Percentiles rank a stretch among this genome's conserved stretches.
phyloP scores from a whole-genome alignment of 1,140 invertebrate species.

The Diorhabda sublineata region DNA sequence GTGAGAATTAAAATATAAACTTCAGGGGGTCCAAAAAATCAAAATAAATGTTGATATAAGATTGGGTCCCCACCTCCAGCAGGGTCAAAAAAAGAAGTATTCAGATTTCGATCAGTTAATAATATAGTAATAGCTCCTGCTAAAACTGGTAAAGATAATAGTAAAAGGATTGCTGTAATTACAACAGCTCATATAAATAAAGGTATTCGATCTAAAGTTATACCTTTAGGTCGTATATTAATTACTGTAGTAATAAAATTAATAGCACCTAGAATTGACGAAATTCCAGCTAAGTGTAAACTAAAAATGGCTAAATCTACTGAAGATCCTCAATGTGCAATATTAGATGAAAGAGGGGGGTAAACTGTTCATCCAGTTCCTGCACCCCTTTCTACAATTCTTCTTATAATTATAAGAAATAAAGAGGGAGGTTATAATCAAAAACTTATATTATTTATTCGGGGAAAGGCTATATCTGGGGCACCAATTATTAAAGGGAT shows the following conservation, averaged over 20 bases:
- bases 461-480: slow-evolving; percentile 71
- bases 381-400: slow-evolving; percentile 56
- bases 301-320: slow-evolving; percentile 67
- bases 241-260: slow-evolving; percentile 62
- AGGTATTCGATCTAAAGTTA: slow-evolving; percentile 52
- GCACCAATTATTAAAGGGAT: slow-evolving; percentile 66
- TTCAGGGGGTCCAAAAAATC: slow-evolving; percentile 75
- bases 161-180: slow-evolving; percentile 60
- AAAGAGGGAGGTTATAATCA: slow-evolving; percentile 63
- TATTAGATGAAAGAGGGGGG: slow-evolving; percentile 57
- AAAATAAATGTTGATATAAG: slow-evolving; percentile 75
- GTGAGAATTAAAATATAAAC: slow-evolving; percentile 70
- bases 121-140: slow-evolving; percentile 71
- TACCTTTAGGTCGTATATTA: slow-evolving; percentile 52
- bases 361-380: slow-evolving; percentile 67
- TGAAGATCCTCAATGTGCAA: slow-evolving; percentile 56
- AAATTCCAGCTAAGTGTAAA: slow-evolving; percentile 62
- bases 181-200: slow-evolving; percentile 64
- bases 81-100: slow-evolving; percentile 66
- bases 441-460: slow-evolving; percentile 77
- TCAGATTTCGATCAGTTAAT: slow-evolving; percentile 65
- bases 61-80: slow-evolving; percentile 64
- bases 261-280: slow-evolving; percentile 63
- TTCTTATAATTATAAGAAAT: slow-evolving; percentile 55
- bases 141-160: slow-evolving; percentile 67